Percentiles rank a stretch among this genome's conserved stretches.
Evolutionary conservation across 2,888 invertebrate species (phyloP).

Genomic region (Drepana falcataria): DNA sequence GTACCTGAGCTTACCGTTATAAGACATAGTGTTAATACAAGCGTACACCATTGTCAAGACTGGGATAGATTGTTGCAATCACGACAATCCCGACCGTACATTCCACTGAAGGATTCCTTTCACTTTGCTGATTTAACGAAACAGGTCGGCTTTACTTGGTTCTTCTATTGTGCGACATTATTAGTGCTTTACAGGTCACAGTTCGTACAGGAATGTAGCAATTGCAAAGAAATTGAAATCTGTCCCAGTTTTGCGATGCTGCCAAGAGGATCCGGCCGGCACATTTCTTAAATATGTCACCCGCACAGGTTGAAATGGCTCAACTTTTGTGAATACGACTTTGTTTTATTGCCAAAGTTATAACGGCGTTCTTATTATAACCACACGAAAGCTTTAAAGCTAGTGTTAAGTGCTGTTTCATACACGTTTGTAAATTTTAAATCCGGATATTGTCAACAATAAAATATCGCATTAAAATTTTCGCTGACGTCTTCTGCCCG

Average conservation of each 20-base stretch:
- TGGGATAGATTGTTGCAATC: conserved; percentile 59
- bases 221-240: conserved; percentile 22
- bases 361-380: neutral
- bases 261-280: neutral
- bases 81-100: conserved; percentile 47
- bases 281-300: conserved; percentile 1
- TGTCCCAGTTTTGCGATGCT: conserved; percentile 14
- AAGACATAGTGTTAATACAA: conserved; percentile 13
- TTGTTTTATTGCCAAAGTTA: conserved; percentile 3
- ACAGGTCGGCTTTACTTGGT: conserved; percentile 36
- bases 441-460: conserved; percentile 9
- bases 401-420: neutral
- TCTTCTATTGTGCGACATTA: conserved; percentile 47
- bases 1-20: conserved; percentile 5
- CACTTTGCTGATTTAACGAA: conserved; percentile 59
- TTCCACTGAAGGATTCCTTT: conserved; percentile 58
- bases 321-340: conserved; percentile 7
- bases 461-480: conserved; percentile 8
- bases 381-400: neutral
- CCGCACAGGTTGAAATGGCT: conserved; percentile 3
- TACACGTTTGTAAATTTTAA: neutral
- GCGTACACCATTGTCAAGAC: conserved; percentile 34
- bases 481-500: neutral
- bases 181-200: conserved; percentile 47
- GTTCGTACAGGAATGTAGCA: conserved; percentile 21